phyloP scores from a whole-genome alignment of 1,140 invertebrate genomes.

The Cardiocondyla obscurior region DNA sequence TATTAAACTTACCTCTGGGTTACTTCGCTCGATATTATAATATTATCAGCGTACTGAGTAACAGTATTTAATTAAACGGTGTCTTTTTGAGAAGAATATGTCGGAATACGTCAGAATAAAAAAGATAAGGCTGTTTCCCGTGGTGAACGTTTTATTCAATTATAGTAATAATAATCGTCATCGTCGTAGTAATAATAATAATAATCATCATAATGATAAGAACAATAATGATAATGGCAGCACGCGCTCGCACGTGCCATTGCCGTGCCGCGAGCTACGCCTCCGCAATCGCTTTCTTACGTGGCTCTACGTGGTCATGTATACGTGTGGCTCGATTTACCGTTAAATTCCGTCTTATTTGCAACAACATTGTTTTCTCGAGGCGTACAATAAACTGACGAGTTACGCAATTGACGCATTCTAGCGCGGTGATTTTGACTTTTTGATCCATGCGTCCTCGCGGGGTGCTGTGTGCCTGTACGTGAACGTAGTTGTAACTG shows the following conservation, averaged over 20 bases:
- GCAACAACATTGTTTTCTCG: constrained; percentile 33
- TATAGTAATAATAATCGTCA: constrained; percentile 77
- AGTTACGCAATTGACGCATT: constrained; percentile 47
- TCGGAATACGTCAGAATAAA: not conserved
- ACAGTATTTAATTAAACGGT: not conserved
- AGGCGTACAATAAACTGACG: constrained; percentile 47
- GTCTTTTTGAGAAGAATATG: not conserved
- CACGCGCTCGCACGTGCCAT: constrained; percentile 26
- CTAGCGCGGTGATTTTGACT: constrained; percentile 25
- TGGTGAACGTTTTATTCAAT: constrained; percentile 81
- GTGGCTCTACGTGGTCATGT: not conserved
- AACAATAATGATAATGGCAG: constrained; percentile 70
- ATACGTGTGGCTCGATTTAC: constrained; percentile 7
- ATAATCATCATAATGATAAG: constrained; percentile 54
- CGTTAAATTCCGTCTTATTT: not conserved
- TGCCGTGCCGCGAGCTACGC: constrained; percentile 15
- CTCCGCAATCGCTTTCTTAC: constrained; percentile 14
- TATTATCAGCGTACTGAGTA: not conserved
- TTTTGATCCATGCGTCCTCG: not conserved
- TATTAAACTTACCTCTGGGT: too few species aligned
- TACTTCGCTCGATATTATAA: too few species aligned
- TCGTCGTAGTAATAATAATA: constrained; percentile 53
- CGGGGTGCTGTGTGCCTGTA: not conserved
- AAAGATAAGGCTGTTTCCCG: constrained; percentile 43
- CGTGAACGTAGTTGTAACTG: not conserved